These are phyloP conservation scores for Ia io DNA, from an alignment of 2,113 vertebrate species.

Conservation along the genomic window DNA sequence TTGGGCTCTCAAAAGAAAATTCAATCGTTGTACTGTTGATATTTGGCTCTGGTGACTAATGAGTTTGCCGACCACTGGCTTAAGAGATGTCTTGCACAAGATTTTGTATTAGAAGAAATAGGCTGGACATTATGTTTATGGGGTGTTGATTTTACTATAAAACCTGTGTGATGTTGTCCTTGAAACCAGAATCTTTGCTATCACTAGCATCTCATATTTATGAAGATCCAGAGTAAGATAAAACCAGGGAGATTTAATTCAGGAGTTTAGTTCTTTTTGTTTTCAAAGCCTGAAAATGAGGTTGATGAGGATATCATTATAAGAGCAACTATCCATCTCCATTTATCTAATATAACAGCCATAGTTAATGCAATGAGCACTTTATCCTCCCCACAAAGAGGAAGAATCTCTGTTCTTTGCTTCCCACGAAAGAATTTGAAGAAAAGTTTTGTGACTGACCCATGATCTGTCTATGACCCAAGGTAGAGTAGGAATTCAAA, in stretches of 20 bases:
- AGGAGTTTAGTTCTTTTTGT: not conserved
- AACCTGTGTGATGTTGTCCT: not conserved
- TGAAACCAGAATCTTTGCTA: not conserved
- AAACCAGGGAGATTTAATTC: not conserved
- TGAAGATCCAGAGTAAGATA: not conserved
- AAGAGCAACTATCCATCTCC: not conserved
- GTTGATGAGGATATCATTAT: not conserved
- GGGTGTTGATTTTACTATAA: not conserved
- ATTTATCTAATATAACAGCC: not conserved
- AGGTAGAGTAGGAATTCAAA: not conserved
- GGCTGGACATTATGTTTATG: not conserved
- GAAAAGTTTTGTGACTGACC: not conserved
- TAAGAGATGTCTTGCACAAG: not conserved
- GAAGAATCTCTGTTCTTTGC: not conserved
- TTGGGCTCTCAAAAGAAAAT: too few species aligned
- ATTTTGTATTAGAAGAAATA: constrained; percentile 17
- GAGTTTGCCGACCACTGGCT: too few species aligned
- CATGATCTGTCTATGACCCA: not conserved
- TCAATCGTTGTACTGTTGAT: too few species aligned
- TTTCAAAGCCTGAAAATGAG: not conserved
- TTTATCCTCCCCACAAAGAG: not conserved
- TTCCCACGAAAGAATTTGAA: not conserved
- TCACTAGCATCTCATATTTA: not conserved
- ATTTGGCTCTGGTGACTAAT: too few species aligned
- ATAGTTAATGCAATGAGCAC: not conserved